A percentile compares a stretch with the other conserved stretches of the same genome.
phyloP scores from a whole-genome alignment of 2,113 vertebrate species.

The Axis porcinus region DNA sequence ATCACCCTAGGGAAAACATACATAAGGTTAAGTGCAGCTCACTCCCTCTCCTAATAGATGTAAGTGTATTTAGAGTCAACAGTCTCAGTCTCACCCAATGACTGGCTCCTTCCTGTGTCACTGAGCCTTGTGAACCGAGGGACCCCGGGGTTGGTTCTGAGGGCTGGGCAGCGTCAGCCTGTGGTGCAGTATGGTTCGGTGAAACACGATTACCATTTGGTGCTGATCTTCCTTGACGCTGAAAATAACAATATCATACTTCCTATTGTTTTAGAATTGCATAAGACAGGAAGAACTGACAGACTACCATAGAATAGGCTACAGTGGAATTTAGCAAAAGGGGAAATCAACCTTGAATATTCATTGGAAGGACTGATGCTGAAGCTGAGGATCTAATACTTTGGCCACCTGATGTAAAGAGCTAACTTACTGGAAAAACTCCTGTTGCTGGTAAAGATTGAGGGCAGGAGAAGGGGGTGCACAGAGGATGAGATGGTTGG shows the following conservation, averaged over 20 bases:
- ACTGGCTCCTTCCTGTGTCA: constrained; percentile 56
- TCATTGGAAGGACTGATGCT: not conserved
- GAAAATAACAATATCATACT: constrained; percentile 39
- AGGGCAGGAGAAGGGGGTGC: not conserved
- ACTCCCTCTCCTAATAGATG: not conserved
- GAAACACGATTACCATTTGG: constrained; percentile 32
- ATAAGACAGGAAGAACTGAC: not conserved
- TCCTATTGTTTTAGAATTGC: not conserved
- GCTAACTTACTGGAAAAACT: not conserved
- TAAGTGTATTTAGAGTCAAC: not conserved
- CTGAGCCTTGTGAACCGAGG: constrained; percentile 42
- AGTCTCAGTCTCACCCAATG: constrained; percentile 49
- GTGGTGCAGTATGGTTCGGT: constrained; percentile 42
- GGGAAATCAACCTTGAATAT: not conserved
- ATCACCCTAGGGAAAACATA: constrained; percentile 24
- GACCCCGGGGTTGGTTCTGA: constrained; percentile 13
- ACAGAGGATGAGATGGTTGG: not conserved
- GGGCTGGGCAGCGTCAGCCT: not conserved
- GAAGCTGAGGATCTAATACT: not conserved
- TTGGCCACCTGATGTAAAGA: not conserved
- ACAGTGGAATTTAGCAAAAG: constrained; percentile 26
- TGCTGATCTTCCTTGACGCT: constrained; percentile 57
- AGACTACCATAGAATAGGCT: not conserved
- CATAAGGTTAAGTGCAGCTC: not conserved
- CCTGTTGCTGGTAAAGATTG: not conserved